These are phyloP conservation scores for Pristionchus arcanus DNA, from an alignment of 2,888 invertebrate genomes.

Conservation along the genomic window DNA sequence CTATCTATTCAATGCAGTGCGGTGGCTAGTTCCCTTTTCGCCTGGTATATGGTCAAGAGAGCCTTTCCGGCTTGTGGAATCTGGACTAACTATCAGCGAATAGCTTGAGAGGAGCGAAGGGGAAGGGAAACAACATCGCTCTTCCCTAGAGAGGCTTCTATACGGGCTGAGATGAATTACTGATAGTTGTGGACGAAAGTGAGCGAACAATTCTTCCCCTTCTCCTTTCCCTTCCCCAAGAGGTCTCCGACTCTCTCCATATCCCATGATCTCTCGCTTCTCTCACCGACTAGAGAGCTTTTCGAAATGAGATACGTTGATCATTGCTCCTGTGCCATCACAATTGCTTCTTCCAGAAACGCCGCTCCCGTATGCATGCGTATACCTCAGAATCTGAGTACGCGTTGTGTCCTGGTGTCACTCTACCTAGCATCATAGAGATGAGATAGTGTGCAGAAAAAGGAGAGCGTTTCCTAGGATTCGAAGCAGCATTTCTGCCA, in stretches of 20 bases:
- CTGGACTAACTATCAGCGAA: conserved; percentile 17
- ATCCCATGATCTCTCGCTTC: too few relatives aligned
- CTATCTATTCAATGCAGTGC: not conserved
- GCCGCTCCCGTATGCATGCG: not conserved
- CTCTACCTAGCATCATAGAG: not conserved
- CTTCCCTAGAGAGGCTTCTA: not conserved
- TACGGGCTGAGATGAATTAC: conserved; percentile 17
- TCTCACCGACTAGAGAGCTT: too few relatives aligned
- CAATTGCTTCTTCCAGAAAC: not conserved
- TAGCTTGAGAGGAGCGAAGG: not conserved
- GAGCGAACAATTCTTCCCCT: not conserved
- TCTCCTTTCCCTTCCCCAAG: not conserved
- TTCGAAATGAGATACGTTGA: too few relatives aligned
- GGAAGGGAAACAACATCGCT: not conserved
- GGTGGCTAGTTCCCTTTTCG: not conserved
- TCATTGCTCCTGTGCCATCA: not conserved
- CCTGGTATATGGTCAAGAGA: not conserved
- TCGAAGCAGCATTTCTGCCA: not conserved
- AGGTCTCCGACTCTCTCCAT: too few relatives aligned
- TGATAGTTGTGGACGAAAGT: conserved; percentile 33
- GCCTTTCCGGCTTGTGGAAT: not conserved
- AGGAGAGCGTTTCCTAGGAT: not conserved
- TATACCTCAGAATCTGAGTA: conserved; percentile 8
- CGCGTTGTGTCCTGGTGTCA: not conserved
- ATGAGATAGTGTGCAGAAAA: not conserved